Evolutionary conservation across 2,888 invertebrate species (phyloP).

Genomic region (Hemicrepidius hirtus): DNA sequence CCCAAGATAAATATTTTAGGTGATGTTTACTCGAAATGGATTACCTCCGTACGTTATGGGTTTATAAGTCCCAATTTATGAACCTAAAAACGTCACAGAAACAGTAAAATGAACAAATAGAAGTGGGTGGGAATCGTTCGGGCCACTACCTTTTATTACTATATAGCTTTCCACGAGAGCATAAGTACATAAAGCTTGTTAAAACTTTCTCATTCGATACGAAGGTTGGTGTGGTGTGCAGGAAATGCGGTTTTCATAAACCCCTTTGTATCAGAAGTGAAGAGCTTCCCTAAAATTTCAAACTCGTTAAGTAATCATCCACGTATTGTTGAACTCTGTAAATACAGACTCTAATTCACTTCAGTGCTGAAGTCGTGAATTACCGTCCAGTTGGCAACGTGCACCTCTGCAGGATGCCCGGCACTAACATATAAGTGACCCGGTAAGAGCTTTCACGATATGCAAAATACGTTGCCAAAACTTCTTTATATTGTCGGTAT

Average conservation of each 20-base stretch:
- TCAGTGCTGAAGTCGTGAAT: conserved; percentile 52
- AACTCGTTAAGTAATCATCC: conserved; percentile 52
- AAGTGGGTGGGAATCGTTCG: conserved; percentile 17
- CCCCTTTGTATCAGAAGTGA: conserved; percentile 38
- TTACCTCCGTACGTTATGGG: conserved; percentile 50
- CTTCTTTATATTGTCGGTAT: conserved; percentile 22
- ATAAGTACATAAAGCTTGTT: conserved; percentile 54
- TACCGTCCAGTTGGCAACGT: conserved; percentile 55
- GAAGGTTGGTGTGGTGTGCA: conserved; percentile 52
- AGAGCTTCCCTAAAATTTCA: conserved; percentile 52
- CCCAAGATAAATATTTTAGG: conserved; percentile 61
- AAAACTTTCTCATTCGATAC: conserved; percentile 55
- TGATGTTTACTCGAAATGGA: conserved; percentile 58
- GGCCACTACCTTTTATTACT: conserved; percentile 30
- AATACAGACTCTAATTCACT: conserved; percentile 39
- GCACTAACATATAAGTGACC: conserved; percentile 56
- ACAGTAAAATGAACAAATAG: conserved; percentile 29
- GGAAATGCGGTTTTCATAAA: conserved; percentile 54
- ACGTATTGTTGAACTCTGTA: conserved; percentile 46
- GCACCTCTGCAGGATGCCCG: conserved; percentile 54
- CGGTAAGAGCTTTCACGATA: conserved; percentile 57
- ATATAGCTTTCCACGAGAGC: neutral
- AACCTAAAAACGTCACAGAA: conserved; percentile 26
- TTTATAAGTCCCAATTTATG: conserved; percentile 38
- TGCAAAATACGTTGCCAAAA: conserved; percentile 48